These are phyloP conservation scores for Callosobruchus maculatus DNA, from an alignment of 2,888 invertebrate genomes.

Conservation along the genomic window DNA sequence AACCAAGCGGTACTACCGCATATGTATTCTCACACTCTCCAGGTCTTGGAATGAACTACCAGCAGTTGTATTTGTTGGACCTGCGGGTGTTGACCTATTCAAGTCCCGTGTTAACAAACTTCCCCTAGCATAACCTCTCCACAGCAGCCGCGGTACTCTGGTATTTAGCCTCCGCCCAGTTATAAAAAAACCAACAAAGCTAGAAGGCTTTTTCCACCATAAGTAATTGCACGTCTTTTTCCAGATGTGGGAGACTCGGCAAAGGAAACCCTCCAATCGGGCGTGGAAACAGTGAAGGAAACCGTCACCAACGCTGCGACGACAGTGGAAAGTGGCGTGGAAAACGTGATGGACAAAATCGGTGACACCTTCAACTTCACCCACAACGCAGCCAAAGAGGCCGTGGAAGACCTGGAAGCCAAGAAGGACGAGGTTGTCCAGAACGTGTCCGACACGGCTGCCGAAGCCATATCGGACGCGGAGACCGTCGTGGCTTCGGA, in stretches of 20 bases:
- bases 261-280: slow-evolving; percentile 36
- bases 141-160: no score
- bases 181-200: no score
- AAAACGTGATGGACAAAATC: slow-evolving; percentile 39
- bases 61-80: no score
- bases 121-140: no score
- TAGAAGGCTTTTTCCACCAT: no score
- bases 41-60: no score
- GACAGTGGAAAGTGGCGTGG: slow-evolving; percentile 41
- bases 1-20: no score
- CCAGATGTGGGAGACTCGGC: slow-evolving; percentile 40
- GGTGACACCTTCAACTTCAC: slow-evolving; percentile 38
- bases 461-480: slow-evolving; percentile 42
- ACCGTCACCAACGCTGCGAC: slow-evolving; percentile 39
- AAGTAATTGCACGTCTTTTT: slow-evolving; percentile 12
- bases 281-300: slow-evolving; percentile 42
- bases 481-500: slow-evolving; percentile 42
- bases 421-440: slow-evolving; percentile 31
- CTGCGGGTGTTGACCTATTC: no score
- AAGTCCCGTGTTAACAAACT: no score
- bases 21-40: no score
- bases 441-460: slow-evolving; percentile 30
- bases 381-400: slow-evolving; percentile 31
- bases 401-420: slow-evolving; percentile 27
- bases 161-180: no score